Conservation (phyloP, 1,140 invertebrate species). For the Gonioctena quinquepunctata region DNA sequence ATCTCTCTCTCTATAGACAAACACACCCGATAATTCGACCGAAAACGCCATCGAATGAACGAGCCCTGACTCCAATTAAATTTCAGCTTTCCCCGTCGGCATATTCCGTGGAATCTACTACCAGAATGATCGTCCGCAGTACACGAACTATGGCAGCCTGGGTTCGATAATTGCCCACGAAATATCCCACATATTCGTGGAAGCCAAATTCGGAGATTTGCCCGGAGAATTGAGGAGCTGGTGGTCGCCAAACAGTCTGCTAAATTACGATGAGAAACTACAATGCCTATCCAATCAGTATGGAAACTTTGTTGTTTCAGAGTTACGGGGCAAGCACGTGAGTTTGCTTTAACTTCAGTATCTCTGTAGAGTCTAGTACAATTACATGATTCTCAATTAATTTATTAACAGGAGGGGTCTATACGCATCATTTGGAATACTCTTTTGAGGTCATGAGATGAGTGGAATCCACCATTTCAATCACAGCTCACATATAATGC, state of each 20-base stretch:
- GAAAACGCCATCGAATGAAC: too few relatives aligned
- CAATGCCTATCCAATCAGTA: slow-evolving; percentile 41
- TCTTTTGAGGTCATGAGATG: too few relatives aligned
- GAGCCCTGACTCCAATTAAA: too few relatives aligned
- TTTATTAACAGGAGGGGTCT: too few relatives aligned
- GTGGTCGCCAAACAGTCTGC: slow-evolving; percentile 35
- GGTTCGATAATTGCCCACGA: slow-evolving; percentile 93
- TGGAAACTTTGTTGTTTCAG: slow-evolving; percentile 28
- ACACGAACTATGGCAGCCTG: slow-evolving; percentile 91
- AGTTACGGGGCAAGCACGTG: slow-evolving; percentile 17
- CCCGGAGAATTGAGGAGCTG: slow-evolving; percentile 32
- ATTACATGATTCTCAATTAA: too few relatives aligned
- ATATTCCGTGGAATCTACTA: slow-evolving; percentile 90
- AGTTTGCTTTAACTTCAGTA: too few relatives aligned
- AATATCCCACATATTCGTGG: slow-evolving; percentile 74
- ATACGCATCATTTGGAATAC: too few relatives aligned
- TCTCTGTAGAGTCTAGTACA: too few relatives aligned
- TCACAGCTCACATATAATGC: too few relatives aligned
- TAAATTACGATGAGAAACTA: slow-evolving; percentile 40
- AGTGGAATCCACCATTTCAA: too few relatives aligned
- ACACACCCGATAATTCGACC: too few relatives aligned
- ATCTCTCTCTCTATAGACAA: too few relatives aligned
- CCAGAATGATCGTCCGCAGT: slow-evolving; percentile 78
- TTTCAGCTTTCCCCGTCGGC: slow-evolving; percentile 83
- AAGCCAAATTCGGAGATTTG: slow-evolving; percentile 17